phyloP scores from a whole-genome alignment of 2,113 vertebrate species.

The Caloenas nicobarica region DNA sequence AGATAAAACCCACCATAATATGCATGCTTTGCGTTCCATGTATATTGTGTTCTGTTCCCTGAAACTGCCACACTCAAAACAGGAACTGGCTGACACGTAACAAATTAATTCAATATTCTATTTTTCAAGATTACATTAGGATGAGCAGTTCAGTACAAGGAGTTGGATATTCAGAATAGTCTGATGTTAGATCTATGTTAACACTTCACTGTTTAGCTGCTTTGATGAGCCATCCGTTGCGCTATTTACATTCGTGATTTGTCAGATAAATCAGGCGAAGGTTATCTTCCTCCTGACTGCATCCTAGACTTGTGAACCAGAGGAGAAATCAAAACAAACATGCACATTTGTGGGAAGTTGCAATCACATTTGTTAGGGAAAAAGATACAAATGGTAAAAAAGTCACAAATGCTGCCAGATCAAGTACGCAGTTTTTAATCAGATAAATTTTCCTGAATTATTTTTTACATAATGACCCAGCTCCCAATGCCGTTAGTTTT shows the following conservation, averaged over 20 bases:
- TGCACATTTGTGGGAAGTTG: fast-evolving
- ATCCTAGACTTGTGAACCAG: not conserved
- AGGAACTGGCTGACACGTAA: not conserved
- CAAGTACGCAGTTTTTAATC: not conserved
- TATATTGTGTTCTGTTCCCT: not conserved
- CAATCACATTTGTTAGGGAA: not conserved
- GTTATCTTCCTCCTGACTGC: not conserved
- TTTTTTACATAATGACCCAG: not conserved
- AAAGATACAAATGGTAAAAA: not conserved
- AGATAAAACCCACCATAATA: not conserved
- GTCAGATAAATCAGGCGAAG: not conserved
- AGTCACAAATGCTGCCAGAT: not conserved
- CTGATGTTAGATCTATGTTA: not conserved
- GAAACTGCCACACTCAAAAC: not conserved
- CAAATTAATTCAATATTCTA: not conserved
- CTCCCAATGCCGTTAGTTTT: not conserved
- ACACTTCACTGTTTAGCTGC: not conserved
- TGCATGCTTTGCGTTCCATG: not conserved
- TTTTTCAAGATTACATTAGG: not conserved
- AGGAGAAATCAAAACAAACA: not conserved
- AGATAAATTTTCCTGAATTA: not conserved
- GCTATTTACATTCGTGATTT: fast-evolving
- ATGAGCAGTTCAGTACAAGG: not conserved
- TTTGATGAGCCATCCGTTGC: not conserved
- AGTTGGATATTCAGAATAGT: not conserved